These are phyloP conservation scores for Brachyrhaphis roseni DNA, from an alignment of 2,797 vertebrate genomes.

Conservation along the genomic window DNA sequence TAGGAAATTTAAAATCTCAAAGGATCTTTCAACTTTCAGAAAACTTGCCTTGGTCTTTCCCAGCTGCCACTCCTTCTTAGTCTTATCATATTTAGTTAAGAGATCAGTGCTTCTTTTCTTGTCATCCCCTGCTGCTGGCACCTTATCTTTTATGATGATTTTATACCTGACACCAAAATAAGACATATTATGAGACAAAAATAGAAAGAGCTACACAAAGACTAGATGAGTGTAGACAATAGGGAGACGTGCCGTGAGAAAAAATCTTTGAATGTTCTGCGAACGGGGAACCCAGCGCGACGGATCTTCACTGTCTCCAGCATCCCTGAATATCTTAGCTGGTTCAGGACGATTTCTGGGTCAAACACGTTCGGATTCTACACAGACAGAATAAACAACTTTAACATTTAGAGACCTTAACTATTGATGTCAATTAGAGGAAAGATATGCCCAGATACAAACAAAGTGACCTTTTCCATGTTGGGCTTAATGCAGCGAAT, in stretches of 20 bases:
- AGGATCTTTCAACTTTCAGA: background rate
- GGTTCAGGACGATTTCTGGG: conserved; percentile 90
- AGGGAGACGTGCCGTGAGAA: conserved; percentile 78
- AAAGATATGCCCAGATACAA: background rate
- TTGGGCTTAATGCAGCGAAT: conserved; percentile 96
- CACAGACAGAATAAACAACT: background rate
- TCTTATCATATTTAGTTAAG: conserved; percentile 82
- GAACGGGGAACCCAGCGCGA: conserved; percentile 90
- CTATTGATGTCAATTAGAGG: conserved; percentile 1
- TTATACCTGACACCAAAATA: conserved; percentile 82
- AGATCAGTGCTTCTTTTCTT: conserved; percentile 83
- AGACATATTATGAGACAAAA: background rate
- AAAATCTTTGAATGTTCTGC: conserved; percentile 91
- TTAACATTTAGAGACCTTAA: background rate
- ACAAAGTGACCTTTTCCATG: conserved; percentile 86
- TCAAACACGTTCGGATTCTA: conserved; percentile 86
- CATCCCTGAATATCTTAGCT: conserved; percentile 93
- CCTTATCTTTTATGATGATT: conserved; percentile 83
- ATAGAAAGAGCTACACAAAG: background rate
- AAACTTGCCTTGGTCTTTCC: conserved; percentile 90
- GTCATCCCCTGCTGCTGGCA: conserved; percentile 70
- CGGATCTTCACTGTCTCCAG: conserved; percentile 93
- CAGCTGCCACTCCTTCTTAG: conserved; percentile 88
- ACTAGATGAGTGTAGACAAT: background rate
- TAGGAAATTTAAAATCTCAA: background rate